Percentiles rank a stretch among this genome's conserved stretches.
Evolutionary conservation across 2,888 invertebrate genomes (phyloP).

Genomic region (Lamellibrachia satsuma): DNA sequence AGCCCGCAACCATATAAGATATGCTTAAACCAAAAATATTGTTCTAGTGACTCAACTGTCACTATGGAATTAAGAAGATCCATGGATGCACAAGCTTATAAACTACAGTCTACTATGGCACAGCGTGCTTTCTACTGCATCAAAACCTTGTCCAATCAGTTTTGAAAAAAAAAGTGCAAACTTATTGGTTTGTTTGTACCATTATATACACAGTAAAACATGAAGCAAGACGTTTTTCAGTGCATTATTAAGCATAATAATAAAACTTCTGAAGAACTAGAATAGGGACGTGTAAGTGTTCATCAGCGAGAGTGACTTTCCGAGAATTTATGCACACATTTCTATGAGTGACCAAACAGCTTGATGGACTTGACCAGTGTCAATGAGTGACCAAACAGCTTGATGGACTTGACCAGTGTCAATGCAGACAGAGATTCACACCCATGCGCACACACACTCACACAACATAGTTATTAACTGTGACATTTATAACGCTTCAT

Average conservation of each 20-base stretch:
- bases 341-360: neutral
- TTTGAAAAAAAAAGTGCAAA: neutral
- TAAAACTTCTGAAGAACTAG: too few species aligned
- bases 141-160: neutral
- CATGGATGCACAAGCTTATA: neutral
- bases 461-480: neutral
- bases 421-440: neutral
- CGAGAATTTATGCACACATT: neutral
- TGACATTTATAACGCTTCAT: neutral
- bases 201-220: neutral
- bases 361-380: neutral
- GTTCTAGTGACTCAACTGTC: neutral
- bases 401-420: neutral
- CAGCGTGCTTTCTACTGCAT: neutral
- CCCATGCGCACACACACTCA: neutral
- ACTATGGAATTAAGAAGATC: neutral
- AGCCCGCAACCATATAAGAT: neutral
- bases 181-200: neutral
- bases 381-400: neutral
- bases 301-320: neutral
- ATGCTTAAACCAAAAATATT: neutral
- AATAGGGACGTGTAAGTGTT: too few species aligned
- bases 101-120: neutral
- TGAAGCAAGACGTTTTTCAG: neutral
- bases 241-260: too few species aligned